Percentiles rank a stretch among this genome's conserved stretches.
phyloP scores from a whole-genome alignment of 1,140 invertebrate species.

The Psilanteris sp. region DNA sequence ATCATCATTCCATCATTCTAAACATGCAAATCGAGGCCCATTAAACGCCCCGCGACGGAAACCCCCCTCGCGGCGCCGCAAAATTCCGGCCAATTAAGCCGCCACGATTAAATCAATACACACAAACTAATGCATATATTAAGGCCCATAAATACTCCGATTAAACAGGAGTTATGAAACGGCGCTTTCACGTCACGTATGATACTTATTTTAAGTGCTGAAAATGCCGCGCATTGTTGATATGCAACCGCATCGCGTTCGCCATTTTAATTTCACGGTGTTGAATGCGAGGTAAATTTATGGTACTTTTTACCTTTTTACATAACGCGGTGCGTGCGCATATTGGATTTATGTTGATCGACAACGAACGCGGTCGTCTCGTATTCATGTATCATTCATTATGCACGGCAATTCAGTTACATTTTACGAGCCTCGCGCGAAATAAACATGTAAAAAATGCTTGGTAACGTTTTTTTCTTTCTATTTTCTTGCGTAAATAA shows the following conservation, averaged over 20 bases:
- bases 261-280: slow-evolving; percentile 72
- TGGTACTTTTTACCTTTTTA: slow-evolving; percentile 59
- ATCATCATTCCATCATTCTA: slow-evolving; percentile 27
- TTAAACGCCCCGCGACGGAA: neutral
- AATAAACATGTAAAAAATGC: slow-evolving; percentile 32
- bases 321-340: slow-evolving; percentile 53
- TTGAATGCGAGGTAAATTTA: slow-evolving; percentile 64
- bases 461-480: neutral
- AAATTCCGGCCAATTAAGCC: slow-evolving; percentile 22
- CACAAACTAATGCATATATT: slow-evolving; percentile 48
- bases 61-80: neutral
- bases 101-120: slow-evolving; percentile 55
- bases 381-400: slow-evolving; percentile 51
- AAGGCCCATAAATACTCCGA: slow-evolving; percentile 24
- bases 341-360: slow-evolving; percentile 61
- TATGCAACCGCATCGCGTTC: slow-evolving; percentile 49
- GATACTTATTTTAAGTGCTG: slow-evolving; percentile 46
- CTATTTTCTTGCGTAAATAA: too few species aligned
- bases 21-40: slow-evolving; percentile 37
- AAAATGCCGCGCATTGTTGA: slow-evolving; percentile 53
- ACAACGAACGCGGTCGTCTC: slow-evolving; percentile 27
- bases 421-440: slow-evolving; percentile 34
- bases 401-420: slow-evolving; percentile 39
- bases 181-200: slow-evolving; percentile 39
- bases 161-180: slow-evolving; percentile 46